phyloP scores from a whole-genome alignment of 1,140 invertebrate species.

The Pseudomyrmex sp. region DNA sequence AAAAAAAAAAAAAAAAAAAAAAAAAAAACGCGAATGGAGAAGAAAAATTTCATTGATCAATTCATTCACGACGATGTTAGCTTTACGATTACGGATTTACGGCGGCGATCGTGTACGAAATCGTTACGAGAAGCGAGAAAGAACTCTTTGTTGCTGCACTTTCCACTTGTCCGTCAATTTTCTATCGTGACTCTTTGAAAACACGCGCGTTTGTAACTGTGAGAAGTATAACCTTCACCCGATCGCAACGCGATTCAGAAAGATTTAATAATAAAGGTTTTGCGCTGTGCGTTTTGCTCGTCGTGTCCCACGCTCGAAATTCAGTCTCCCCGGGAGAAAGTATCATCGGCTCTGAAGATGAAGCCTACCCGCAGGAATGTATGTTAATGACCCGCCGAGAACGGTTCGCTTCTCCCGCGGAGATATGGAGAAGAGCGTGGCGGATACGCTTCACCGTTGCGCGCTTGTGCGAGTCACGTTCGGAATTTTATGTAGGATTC shows the following conservation, averaged over 20 bases:
- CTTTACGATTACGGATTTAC: background rate
- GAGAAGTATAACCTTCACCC: background rate
- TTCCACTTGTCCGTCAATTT: constrained; percentile 30
- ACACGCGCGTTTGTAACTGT: constrained; percentile 18
- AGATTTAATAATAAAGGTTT: constrained; percentile 44
- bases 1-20: no score
- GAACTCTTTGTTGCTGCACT: constrained; percentile 39
- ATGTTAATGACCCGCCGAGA: constrained; percentile 72
- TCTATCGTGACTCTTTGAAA: constrained; percentile 15
- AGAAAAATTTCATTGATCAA: background rate
- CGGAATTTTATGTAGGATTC: constrained; percentile 53
- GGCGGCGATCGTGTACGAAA: background rate
- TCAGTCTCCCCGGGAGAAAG: constrained; percentile 78
- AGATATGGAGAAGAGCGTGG: constrained; percentile 6
- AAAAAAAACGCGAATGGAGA: background rate
- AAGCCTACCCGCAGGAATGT: constrained; percentile 68
- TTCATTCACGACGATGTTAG: background rate
- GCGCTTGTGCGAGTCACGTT: background rate
- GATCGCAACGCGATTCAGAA: constrained; percentile 23
- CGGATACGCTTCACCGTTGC: constrained; percentile 43
- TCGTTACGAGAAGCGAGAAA: background rate
- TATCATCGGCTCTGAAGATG: constrained; percentile 75
- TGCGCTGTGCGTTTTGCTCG: constrained; percentile 29
- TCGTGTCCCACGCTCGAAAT: constrained; percentile 77
- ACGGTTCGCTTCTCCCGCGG: constrained; percentile 11